Base-by-base conservation (phyloP, 1,140 invertebrate species). In the Cephus cinctus region DNA sequence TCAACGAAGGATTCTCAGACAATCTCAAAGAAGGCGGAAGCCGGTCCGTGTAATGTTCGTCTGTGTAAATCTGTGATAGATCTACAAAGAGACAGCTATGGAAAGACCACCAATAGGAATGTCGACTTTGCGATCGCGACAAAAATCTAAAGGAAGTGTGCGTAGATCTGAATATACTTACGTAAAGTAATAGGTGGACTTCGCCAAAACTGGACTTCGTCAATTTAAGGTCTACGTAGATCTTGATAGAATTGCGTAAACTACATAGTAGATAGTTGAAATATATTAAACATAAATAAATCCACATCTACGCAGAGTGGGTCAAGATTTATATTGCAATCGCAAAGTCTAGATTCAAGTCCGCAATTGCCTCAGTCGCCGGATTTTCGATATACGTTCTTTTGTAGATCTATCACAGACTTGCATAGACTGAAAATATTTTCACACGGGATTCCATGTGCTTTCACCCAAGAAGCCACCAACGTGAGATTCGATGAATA, bases 321-420 rank as follows among this genome's bases (percentile, higher is more conserved):
- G 4, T n/a, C n/a, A 34, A 5, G n/a, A n/a, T n/a, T n/a, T n/a
- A n/a, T n/a, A n/a, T n/a, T n/a, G n/a, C n/a, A n/a, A n/a, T n/a
- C n/a, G n/a, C n/a, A n/a, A n/a, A n/a, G 32, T 34, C 32, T 34
- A 34, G n/a, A 34, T 34, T n/a, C 16, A 34, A 34, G n/a, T 34
- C 32, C 16, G 16, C 32, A 34, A 34, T 34, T 16, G 32, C 16
- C 32, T 16, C 32, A 34, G 32, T 5, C 16, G 32, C n/a, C 16
- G 4, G 32, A 34, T 16, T 34, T 34, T 4, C 4, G n/a, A 16
- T 34, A 34, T n/a, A 34, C 32, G 32, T 5, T 4, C n/a, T 16
- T 34, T 34, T 16, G 32, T 34, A 34, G 32, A 34, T 34, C 32
- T 34, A 34, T 34, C 32, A 4, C n/a, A n/a, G 4, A 34, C 16